Evolutionary conservation across 2,888 invertebrate species (phyloP), one percentile per base, ranked within the genome.

Genomic region (Lobophora halterata): DNA sequence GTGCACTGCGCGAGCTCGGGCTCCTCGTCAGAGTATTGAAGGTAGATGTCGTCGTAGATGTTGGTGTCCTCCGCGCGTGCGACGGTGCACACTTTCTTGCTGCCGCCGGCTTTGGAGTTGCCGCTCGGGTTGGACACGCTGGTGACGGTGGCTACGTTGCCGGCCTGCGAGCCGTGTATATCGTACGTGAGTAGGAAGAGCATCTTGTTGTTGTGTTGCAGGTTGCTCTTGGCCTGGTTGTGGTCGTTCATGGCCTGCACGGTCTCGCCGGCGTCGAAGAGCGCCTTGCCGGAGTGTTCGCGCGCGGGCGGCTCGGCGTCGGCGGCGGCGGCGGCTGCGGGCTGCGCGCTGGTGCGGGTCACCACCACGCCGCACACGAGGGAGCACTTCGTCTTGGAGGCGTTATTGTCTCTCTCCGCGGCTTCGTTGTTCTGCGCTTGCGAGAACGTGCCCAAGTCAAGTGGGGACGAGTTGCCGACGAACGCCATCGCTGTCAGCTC

Each of bases 171-270:
- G 58, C 91, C 91, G 65, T 91, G 90, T 79, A 93, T 92, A 59
- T 93, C 93, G 49, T 93, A 93, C 0, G 93, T 89, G 8, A 93
- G 86, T 26, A 93, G 77, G 67, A 91, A 93, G 30, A 89, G 68
- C 79, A 86, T 82, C 71, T 79, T 85, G 47, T 79, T 79, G 33
- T 73, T 65, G 1, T 66, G 59, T 3, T 70, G 57, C 17, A 75
- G 49, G 48, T 81, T 83, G 60, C 85, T 90, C 42, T 91, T 91
- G 0, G 91, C 93, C 72, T 92, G 91, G 63, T 93, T 93, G 39
- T 93, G 91, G 65, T 93, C 92, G 68, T 95, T 94, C 90, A 95
- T 92, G 6, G 93, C 92, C 55, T 93, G 91, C 4, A 95, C 92
- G 36, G 68, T 80, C 37, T 73, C 71, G 43, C 79, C 77, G 1